Evolutionary conservation across 2,113 vertebrate species (phyloP).

Genomic region (Ophiodon elongatus): DNA sequence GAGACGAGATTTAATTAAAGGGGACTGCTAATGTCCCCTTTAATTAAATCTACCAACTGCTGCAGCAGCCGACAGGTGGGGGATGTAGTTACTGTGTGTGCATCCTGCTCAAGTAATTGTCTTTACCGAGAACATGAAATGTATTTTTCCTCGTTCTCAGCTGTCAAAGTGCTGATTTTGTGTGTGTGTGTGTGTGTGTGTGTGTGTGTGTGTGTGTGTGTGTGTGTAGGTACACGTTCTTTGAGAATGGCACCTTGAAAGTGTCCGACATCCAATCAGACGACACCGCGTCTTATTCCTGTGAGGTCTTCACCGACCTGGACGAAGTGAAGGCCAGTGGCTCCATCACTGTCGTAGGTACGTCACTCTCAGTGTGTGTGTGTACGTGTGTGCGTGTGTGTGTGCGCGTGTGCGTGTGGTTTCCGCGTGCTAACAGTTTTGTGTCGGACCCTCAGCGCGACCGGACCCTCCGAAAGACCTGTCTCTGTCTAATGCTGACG

Average conservation of each 20-base stretch:
- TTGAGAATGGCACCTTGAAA: constrained; percentile 77
- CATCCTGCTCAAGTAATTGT: too few relatives aligned
- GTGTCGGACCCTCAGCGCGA: constrained; percentile 62
- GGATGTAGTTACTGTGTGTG: too few relatives aligned
- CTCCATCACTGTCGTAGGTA: constrained; percentile 87
- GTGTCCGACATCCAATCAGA: constrained; percentile 79
- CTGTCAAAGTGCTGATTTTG: too few relatives aligned
- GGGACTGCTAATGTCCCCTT: too few relatives aligned
- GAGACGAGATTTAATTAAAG: too few relatives aligned
- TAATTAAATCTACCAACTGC: too few relatives aligned
- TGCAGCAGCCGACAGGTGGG: too few relatives aligned
- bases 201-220: constrained; percentile 15
- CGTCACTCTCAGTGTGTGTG: constrained; percentile 24
- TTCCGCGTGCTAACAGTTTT: background rate
- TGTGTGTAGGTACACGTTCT: constrained; percentile 81
- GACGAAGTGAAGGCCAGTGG: constrained; percentile 81
- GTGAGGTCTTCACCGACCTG: constrained; percentile 83
- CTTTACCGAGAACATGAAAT: too few relatives aligned
- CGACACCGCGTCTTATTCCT: constrained; percentile 85
- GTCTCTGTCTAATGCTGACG: constrained; percentile 54
- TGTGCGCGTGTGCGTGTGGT: constrained; percentile 1
- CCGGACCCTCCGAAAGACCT: constrained; percentile 77
- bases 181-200: background rate
- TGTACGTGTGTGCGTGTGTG: constrained; percentile 2
- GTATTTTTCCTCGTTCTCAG: too few relatives aligned